Evolutionary conservation across 2,888 invertebrate species (phyloP), one percentile per base, ranked within the genome.

Genomic region (Deilephila porcellus): DNA sequence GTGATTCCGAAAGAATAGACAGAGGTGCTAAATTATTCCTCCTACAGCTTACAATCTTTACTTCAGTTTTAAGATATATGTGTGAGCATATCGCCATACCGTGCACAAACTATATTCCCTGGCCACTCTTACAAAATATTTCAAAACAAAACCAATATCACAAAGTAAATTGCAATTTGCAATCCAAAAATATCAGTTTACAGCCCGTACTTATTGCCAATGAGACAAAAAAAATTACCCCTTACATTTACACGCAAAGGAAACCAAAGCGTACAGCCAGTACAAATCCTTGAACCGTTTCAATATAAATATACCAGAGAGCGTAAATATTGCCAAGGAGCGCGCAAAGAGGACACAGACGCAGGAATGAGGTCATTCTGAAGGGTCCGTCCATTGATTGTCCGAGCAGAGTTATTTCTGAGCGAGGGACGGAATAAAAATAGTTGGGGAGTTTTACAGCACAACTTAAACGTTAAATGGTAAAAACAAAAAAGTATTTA

Each of bases 341-440:
- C 45, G 20, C 37, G 32, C 37, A 34, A 56, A 37, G 37, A 20
- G 45, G 45, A 67, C 25, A 67, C 25, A 67, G 45, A 63, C 14
- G 25, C 25, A 25, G 52, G 52, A 67, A 67, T 52, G 67, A 67
- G 67, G 67, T 67, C 67, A 67, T 4, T 17, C 67, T 25, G 67
- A 67, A 67, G 52, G 67, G 67, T 67, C 29, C 67, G 67, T 52
- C 52, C 45, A 67, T 67, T 67, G 67, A 67, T 67, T 67, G 52
- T 67, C 52, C 25, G 25, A 45, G 17, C 25, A 45, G 67, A 52
- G 52, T 52, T 67, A 67, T 67, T 67, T 52, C 67, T 67, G 67
- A 20, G 11, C 67, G 67, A 52, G 25, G 45, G 67, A 67, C 52
- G 45, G 25, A 67, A 45, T 52, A 67, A 52, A 67, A 67, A 67